Conservation (phyloP, 1,140 invertebrate genomes). For the Drosophila pseudoananassae region DNA sequence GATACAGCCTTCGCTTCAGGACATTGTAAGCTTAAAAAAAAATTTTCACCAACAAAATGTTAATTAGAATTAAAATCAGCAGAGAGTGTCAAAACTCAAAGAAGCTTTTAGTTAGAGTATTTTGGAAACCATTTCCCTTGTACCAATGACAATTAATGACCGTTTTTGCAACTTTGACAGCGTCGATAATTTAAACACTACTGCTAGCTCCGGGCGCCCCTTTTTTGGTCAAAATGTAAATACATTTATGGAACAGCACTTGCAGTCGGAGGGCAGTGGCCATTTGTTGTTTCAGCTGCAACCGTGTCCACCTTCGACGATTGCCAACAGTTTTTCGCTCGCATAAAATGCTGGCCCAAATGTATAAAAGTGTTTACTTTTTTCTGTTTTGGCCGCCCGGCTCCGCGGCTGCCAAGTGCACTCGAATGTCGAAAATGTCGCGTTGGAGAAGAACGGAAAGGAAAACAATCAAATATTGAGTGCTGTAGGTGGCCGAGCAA, state of each 20-base stretch:
- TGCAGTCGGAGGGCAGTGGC: constrained; percentile 7
- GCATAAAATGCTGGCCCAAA: constrained; percentile 32
- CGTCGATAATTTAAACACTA: constrained; percentile 22
- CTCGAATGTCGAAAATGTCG: constrained; percentile 4
- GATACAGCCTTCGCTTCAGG: too few species aligned
- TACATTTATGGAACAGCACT: constrained; percentile 41
- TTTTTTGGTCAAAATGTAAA: constrained; percentile 33
- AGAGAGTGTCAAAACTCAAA: neutral
- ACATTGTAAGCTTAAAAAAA: too few species aligned
- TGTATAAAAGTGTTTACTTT: constrained; percentile 23
- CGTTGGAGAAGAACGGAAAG: constrained; percentile 21
- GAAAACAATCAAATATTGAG: constrained; percentile 73
- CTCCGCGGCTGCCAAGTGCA: constrained; percentile 41
- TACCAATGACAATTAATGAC: neutral
- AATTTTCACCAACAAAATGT: too few species aligned
- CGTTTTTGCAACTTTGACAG: neutral
- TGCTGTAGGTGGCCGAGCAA: constrained; percentile 30
- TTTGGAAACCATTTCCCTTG: neutral
- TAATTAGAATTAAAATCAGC: too few species aligned
- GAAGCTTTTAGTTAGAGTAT: neutral
- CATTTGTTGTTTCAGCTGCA: constrained; percentile 41
- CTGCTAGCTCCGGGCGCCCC: constrained; percentile 15
- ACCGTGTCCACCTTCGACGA: constrained; percentile 39
- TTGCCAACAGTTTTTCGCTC: constrained; percentile 42
- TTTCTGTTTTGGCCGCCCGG: constrained; percentile 23